phyloP scores from a whole-genome alignment of 2,888 invertebrate species.

The Ophion ellenae region DNA sequence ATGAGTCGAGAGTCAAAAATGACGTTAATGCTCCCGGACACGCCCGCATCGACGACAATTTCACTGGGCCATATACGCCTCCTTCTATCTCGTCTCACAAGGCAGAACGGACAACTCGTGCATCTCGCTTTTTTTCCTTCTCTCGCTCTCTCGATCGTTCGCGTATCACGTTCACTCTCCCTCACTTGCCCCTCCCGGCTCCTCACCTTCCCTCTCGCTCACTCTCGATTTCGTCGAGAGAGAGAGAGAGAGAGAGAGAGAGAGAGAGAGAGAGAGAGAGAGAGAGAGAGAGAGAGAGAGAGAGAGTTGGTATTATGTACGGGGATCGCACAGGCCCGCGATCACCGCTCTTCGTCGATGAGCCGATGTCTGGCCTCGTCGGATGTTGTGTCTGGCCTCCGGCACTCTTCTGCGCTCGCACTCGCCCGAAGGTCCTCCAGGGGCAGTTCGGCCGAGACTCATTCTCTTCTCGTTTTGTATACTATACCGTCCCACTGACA shows the following conservation, averaged over 20 bases:
- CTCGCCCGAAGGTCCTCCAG: conserved; percentile 67
- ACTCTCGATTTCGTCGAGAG: conserved; percentile 25
- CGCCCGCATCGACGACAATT: conserved; percentile 63
- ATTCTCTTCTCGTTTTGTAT: neutral
- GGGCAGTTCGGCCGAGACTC: conserved; percentile 55
- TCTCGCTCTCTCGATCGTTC: conserved; percentile 22
- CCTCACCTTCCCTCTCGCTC: conserved; percentile 14
- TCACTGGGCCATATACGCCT: conserved; percentile 31
- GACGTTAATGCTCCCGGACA: conserved; percentile 52
- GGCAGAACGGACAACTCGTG: conserved; percentile 10
- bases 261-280: conserved; percentile 1
- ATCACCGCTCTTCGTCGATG: conserved; percentile 64
- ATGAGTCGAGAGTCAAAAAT: conserved; percentile 33
- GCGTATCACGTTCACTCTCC: neutral
- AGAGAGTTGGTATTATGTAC: conserved; percentile 21
- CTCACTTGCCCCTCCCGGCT: neutral
- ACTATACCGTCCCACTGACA: conserved; percentile 22
- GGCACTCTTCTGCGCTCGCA: conserved; percentile 42
- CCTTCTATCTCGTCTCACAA: conserved; percentile 40
- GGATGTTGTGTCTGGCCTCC: conserved; percentile 72
- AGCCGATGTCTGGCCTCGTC: conserved; percentile 69
- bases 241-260: too few species aligned
- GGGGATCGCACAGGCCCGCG: conserved; percentile 58
- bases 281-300: conserved; percentile 21
- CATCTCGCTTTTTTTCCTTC: conserved; percentile 21